Base-by-base conservation (phyloP, 2,888 invertebrate genomes). In the Tetanocera ferruginea region DNA sequence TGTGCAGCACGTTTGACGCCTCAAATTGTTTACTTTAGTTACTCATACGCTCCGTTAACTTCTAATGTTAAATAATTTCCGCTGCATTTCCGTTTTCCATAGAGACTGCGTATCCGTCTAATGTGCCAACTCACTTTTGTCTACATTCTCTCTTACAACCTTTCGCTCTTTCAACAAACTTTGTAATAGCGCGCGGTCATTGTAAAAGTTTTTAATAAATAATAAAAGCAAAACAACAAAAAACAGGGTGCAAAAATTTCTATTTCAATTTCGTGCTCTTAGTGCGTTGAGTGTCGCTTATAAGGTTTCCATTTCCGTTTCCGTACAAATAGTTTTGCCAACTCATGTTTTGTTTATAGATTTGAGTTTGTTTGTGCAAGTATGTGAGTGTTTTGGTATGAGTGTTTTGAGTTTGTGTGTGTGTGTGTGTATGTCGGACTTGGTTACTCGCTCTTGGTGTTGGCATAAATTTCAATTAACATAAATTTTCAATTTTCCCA, bases 11-110 rank as follows among this genome's bases (percentile, higher is more conserved):
- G 62, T 23, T 69, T 69, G 69, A 69, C 60, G 60, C 60, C 28
- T 60, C 17, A 69, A 69, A 69, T 49, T 80, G 76, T 81, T 80
- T 74, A 73, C 76, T 79, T 77, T 71, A 74, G 79, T 67, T 78
- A 78, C 80, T 76, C 79, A 76, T 79, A 77, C 76, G 78, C 74
- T 76, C 75, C 75, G 82, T 78, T 79, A 79, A 67, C 74, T 79
- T 78, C 79, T 81, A 79, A 79, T 82, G 79, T 79, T 75, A 78
- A 81, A 80, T 82, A 81, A 82, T 80, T 82, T 81, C 80, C 81
- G 80, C 77, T 77, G 80, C 78, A 82, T 77, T 79, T 79, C 78
- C 80, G 79, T 74, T 74, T 76, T 69, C 69, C 11, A 23, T 49
- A 19, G 43, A 49, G 17, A 49, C n/a, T 49, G 43, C 49, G 43